Percentiles rank a stretch among this genome's conserved stretches.
phyloP scores from a whole-genome alignment of 2,888 invertebrate genomes.

The Timema cristinae region DNA sequence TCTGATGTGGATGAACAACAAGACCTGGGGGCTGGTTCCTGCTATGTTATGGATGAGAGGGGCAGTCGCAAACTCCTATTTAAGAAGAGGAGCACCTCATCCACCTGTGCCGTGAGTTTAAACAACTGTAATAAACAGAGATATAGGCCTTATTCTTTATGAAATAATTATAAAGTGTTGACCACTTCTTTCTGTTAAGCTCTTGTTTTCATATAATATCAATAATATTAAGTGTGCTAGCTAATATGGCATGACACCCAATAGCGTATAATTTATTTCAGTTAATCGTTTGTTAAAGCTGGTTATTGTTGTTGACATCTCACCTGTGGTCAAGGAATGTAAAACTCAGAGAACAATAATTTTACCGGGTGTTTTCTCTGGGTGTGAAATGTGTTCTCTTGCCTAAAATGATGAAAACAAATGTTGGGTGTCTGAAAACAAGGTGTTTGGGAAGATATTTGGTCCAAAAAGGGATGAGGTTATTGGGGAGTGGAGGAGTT shows the following conservation, averaged over 20 bases:
- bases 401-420: too few relatives aligned
- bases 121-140: constrained; percentile 18
- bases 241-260: neutral
- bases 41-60: constrained; percentile 69
- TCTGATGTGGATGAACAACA: constrained; percentile 61
- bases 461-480: too few relatives aligned
- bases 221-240: neutral
- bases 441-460: too few relatives aligned
- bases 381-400: too few relatives aligned
- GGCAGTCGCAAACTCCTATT: constrained; percentile 76
- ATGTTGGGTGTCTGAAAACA: too few relatives aligned
- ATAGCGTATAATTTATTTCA: too few relatives aligned
- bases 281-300: too few relatives aligned
- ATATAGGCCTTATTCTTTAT: neutral
- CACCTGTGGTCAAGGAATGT: too few relatives aligned
- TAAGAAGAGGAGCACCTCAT: constrained; percentile 85
- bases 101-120: constrained; percentile 71
- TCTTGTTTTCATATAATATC: neutral
- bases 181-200: neutral
- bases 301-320: too few relatives aligned
- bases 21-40: constrained; percentile 58
- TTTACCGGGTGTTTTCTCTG: too few relatives aligned
- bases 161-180: neutral
- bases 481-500: too few relatives aligned
- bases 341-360: too few relatives aligned